Base-by-base conservation (phyloP, 2,113 vertebrate species). In the Cariama cristata region DNA sequence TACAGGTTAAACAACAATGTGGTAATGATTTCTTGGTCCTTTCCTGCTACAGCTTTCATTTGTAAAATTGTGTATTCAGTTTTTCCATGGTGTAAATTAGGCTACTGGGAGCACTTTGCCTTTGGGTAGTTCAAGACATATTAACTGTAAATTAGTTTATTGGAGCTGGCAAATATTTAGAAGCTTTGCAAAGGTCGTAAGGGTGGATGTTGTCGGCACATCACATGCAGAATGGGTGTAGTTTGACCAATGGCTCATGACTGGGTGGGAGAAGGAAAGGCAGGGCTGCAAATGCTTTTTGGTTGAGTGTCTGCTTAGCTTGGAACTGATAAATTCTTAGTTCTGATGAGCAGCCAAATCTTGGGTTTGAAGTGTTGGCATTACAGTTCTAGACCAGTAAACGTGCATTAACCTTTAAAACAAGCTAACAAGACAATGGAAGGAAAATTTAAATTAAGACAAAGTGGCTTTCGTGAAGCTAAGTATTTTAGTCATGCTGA, bases 131-230 rank as follows among this genome's bases (percentile, higher is more conserved):
- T 96, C 40, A 74, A 90, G 95, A 47, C 35, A 27, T 21, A 81
- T 86, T 86, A 96, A 67, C 76, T 93, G 89, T 82, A 82, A 96
- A 96, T 96, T 49, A 96, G 80, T 96, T 96, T 96, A 93, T 93
- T 96, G 96, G 73, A 94, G 83, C 94, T 93, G 94, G 89, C 80
- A 89, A 91, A 79, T 68, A 38, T 32, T 75, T n/a, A 35, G 96
- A 52, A 91, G 69, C 93, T 86, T 79, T 79, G 94, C 88, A 89
- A 32, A 97, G 94, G 86, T 96, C 69, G 4, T 14, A 14, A 77
- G 85, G 82, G 74, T 93, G 88, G 42, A 76, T 73, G n/a, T 16
- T 93, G 76, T 38, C 79, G 53, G 77, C 73, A 66, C 69, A 81
- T 80, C 95, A 64, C 73, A 8, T 44, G 45, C 28, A 27, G 74